phyloP scores from a whole-genome alignment of 1,140 invertebrate species.

The Penaeus indicus region DNA sequence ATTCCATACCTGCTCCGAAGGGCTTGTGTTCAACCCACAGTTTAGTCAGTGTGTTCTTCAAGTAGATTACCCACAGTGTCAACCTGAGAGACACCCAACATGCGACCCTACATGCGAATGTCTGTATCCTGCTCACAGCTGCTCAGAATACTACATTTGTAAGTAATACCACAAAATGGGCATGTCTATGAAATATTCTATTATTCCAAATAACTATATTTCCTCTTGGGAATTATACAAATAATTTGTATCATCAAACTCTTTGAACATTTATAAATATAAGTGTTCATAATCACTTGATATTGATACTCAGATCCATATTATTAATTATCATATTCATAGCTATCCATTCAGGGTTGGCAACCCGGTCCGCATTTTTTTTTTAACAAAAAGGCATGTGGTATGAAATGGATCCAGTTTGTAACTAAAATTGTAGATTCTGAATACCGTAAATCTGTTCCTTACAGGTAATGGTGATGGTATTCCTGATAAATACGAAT shows the following conservation, averaged over 20 bases:
- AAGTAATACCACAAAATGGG: background rate
- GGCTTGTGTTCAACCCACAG: conserved; percentile 43
- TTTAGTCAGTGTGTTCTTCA: conserved; percentile 46
- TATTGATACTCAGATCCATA: too few species aligned
- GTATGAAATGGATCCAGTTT: too few species aligned
- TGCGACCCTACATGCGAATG: conserved; percentile 58
- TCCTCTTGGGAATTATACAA: background rate
- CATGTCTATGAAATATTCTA: background rate
- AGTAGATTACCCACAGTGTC: conserved; percentile 45
- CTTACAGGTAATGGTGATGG: conserved; percentile 46
- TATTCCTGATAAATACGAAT: conserved; percentile 41
- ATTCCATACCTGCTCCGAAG: conserved; percentile 51
- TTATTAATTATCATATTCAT: too few species aligned
- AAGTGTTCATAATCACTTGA: too few species aligned
- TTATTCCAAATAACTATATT: background rate
- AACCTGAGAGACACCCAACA: conserved; percentile 44
- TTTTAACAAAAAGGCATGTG: too few species aligned
- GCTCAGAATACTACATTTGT: conserved; percentile 56
- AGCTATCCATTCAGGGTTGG: too few species aligned
- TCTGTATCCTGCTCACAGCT: conserved; percentile 46
- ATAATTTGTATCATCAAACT: background rate
- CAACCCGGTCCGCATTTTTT: too few species aligned
- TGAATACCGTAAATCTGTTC: too few species aligned
- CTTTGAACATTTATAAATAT: too few species aligned
- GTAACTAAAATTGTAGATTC: too few species aligned